phyloP scores from a whole-genome alignment of 2,888 invertebrate genomes.

The Schizaphis graminum region DNA sequence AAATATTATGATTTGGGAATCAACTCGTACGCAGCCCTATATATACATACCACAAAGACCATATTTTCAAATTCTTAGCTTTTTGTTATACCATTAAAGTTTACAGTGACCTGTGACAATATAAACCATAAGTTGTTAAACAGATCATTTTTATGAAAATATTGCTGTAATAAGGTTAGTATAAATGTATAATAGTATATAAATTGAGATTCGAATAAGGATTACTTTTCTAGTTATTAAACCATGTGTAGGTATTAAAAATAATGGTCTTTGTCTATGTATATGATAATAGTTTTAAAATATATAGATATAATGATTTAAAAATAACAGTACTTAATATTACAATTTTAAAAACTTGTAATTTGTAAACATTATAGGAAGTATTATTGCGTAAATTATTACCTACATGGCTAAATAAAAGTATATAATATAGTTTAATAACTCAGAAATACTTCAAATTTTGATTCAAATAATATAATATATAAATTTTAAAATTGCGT shows the following conservation, averaged over 20 bases:
- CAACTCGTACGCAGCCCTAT: too few species aligned
- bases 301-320: not conserved
- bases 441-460: not conserved
- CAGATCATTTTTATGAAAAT: too few species aligned
- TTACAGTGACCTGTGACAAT: not conserved
- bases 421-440: not conserved
- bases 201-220: not conserved
- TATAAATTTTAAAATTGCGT: not conserved
- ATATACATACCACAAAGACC: not conserved
- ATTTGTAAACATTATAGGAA: not conserved
- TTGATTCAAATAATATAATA: not conserved
- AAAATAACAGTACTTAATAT: not conserved
- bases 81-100: not conserved
- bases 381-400: not conserved
- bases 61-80: not conserved
- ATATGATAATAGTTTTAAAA: not conserved
- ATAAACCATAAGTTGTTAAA: not conserved
- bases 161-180: too few species aligned
- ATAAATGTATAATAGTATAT: too few species aligned
- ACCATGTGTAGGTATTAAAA: not conserved
- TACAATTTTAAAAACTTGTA: not conserved
- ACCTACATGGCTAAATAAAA: too few species aligned
- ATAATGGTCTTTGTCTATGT: not conserved
- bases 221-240: not conserved
- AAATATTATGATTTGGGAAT: too few species aligned